Conservation (phyloP, 2,797 vertebrate genomes). For the Psittacula derbiana region DNA sequence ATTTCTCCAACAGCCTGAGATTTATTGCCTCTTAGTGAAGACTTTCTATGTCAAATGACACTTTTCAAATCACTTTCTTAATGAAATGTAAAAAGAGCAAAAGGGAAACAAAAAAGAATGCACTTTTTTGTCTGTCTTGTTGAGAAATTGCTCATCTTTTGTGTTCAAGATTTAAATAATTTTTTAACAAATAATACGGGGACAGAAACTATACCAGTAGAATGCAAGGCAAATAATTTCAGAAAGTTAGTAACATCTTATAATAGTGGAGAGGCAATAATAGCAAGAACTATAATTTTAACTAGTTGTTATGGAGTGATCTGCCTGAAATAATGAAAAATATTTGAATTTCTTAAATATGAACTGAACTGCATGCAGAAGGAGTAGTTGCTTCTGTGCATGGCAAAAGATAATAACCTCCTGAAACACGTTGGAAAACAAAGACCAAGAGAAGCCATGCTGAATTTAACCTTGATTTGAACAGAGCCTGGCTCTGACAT, state of each 20-base stretch:
- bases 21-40: not conserved
- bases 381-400: not conserved
- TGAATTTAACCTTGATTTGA: slow-evolving; percentile 31
- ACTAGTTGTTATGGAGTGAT: not conserved
- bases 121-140: not conserved
- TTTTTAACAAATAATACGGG: not conserved
- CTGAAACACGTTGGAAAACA: not conserved
- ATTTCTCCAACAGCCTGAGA: not conserved
- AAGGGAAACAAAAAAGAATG: not conserved
- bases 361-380: not conserved
- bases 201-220: not conserved
- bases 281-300: not conserved
- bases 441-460: not conserved
- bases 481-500: not conserved
- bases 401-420: not conserved
- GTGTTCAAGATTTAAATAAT: not conserved
- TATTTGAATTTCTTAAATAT: not conserved
- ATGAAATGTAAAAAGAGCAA: not conserved
- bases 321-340: not conserved
- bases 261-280: not conserved
- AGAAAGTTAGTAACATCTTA: not conserved
- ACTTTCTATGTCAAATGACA: not conserved
- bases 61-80: slow-evolving; percentile 8
- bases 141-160: not conserved
- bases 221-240: not conserved